Evolutionary conservation across 1,140 invertebrate species (phyloP).

Genomic region (Pogonomyrmex californicus): DNA sequence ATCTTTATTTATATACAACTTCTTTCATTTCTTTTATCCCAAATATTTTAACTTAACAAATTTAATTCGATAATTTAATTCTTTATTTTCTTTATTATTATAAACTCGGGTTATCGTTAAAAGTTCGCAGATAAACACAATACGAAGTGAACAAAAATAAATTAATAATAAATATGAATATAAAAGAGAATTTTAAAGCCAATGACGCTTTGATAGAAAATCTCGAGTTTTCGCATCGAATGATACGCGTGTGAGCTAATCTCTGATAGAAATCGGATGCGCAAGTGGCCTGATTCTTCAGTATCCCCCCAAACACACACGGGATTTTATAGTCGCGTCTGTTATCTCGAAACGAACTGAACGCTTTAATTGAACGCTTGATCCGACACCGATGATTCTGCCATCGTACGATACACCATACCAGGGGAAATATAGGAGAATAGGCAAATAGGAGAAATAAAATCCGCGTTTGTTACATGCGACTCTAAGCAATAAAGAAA

Average conservation of each 20-base stretch:
- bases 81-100: background rate
- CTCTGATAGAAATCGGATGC: background rate
- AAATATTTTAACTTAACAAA: background rate
- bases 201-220: background rate
- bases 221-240: background rate
- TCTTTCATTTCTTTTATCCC: background rate
- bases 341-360: background rate
- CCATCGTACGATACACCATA: background rate
- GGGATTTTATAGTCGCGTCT: background rate
- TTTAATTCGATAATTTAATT: background rate
- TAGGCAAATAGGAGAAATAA: background rate
- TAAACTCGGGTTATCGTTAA: background rate
- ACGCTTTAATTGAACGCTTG: background rate
- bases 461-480: background rate
- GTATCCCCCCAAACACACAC: background rate
- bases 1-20: background rate
- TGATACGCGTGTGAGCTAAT: background rate
- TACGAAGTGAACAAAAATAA: too few species aligned
- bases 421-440: too few species aligned
- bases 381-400: background rate
- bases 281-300: conserved; percentile 6
- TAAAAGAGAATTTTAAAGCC: background rate
- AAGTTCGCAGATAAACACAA: background rate
- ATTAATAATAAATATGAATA: background rate
- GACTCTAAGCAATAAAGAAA: background rate